These are phyloP conservation scores for Desoria tigrina DNA, from an alignment of 2,888 invertebrate species.

Conservation along the genomic window DNA sequence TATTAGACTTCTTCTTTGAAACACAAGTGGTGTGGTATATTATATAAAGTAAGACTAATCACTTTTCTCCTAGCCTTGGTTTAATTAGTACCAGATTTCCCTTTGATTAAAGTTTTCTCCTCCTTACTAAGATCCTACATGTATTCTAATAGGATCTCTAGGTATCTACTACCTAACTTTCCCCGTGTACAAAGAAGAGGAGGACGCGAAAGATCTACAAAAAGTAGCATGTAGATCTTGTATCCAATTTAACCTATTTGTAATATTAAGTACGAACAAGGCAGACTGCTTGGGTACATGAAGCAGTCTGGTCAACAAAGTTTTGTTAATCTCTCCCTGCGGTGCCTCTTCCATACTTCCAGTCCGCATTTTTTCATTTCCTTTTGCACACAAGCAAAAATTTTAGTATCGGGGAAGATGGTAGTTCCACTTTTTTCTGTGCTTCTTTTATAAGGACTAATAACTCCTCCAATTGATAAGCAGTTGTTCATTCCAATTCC, in stretches of 20 bases:
- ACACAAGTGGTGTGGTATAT: conserved; percentile 19
- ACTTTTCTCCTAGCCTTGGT: not conserved
- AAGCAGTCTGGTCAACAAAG: conserved; percentile 48
- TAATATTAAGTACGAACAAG: conserved; percentile 20
- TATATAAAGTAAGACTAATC: conserved; percentile 14
- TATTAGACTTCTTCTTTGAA: conserved; percentile 8
- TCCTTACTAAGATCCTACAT: not conserved
- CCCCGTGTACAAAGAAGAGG: too few species aligned
- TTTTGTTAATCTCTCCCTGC: conserved; percentile 51
- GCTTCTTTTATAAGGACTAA: conserved; percentile 6
- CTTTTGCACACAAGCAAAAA: not conserved
- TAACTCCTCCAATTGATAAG: not conserved
- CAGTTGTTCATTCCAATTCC: not conserved
- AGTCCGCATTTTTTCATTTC: conserved; percentile 10
- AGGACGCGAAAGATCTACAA: not conserved
- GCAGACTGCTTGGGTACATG: conserved; percentile 50
- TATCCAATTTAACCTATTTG: not conserved
- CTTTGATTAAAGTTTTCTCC: conserved; percentile 2
- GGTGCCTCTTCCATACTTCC: conserved; percentile 40
- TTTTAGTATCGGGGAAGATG: too few species aligned
- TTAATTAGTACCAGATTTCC: conserved; percentile 16
- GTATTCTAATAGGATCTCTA: conserved; percentile 5
- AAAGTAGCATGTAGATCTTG: not conserved
- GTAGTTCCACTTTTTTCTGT: not conserved
- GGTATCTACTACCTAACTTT: not conserved